Evolutionary conservation across 2,888 invertebrate genomes (phyloP).

Genomic region (Adelphocoris suturalis): DNA sequence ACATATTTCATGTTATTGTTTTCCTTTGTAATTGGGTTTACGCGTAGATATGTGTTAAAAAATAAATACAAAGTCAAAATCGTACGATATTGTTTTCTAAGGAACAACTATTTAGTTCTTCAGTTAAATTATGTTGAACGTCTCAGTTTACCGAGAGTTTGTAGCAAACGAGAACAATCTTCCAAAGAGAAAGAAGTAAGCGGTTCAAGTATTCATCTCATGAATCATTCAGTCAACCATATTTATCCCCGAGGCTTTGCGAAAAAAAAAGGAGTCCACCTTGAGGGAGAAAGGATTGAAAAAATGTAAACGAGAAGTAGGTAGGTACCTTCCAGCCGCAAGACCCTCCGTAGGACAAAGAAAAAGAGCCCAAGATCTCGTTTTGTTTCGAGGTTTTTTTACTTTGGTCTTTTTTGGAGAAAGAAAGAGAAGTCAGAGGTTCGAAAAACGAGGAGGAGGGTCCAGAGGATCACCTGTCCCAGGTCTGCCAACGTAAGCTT

Average conservation of each 20-base stretch:
- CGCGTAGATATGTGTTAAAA: no score
- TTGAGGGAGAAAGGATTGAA: conserved; percentile 8
- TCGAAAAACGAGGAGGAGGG: neutral
- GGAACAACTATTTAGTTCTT: no score
- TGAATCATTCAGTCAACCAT: conserved; percentile 3
- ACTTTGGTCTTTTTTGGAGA: neutral
- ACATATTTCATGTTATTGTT: no score
- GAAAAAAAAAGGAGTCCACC: neutral
- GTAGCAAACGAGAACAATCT: neutral
- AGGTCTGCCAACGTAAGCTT: conserved; percentile 42
- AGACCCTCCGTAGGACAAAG: neutral
- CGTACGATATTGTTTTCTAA: no score
- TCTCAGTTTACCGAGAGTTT: no score
- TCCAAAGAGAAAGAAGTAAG: neutral
- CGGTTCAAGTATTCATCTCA: conserved; percentile 18
- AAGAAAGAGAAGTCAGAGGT: neutral
- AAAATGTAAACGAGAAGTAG: conserved; percentile 4
- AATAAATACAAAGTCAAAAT: no score
- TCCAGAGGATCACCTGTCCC: conserved; percentile 11
- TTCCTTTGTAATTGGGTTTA: no score
- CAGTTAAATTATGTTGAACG: no score
- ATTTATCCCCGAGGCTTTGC: neutral
- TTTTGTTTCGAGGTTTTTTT: neutral
- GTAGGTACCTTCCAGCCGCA: neutral
- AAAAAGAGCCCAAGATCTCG: neutral